phyloP scores from a whole-genome alignment of 1,140 invertebrate genomes.

The Harlomillsia oculata region DNA sequence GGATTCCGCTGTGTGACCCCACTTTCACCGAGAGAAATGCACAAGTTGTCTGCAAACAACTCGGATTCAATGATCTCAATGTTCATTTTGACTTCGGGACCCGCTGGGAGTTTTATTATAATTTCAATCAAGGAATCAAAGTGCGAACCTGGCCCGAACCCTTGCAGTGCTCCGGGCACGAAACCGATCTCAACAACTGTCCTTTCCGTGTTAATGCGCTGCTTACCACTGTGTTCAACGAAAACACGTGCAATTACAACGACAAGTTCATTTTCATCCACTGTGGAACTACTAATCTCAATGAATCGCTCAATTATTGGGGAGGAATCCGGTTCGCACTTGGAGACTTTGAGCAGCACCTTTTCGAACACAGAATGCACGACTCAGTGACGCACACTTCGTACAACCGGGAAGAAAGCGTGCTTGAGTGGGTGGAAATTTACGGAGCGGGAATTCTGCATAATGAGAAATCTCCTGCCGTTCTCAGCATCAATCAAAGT shows the following conservation, averaged over 20 bases:
- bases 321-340: slow-evolving; percentile 85
- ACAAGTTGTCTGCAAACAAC: slow-evolving; percentile 84
- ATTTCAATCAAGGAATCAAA: slow-evolving; percentile 66
- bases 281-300: slow-evolving; percentile 69
- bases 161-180: slow-evolving; percentile 63
- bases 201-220: slow-evolving; percentile 80
- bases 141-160: slow-evolving; percentile 95
- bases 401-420: slow-evolving; percentile 54
- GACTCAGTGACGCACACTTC: slow-evolving; percentile 56
- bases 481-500: slow-evolving; percentile 77
- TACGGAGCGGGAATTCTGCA: slow-evolving; percentile 92
- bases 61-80: slow-evolving; percentile 83
- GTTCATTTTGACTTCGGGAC: slow-evolving; percentile 70
- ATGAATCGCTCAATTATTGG: slow-evolving; percentile 72
- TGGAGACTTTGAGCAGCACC: slow-evolving; percentile 74
- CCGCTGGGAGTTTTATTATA: slow-evolving; percentile 72
- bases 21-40: slow-evolving; percentile 90
- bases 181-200: slow-evolving; percentile 73
- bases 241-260: slow-evolving; percentile 76
- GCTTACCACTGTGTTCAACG: slow-evolving; percentile 69
- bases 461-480: slow-evolving; percentile 83
- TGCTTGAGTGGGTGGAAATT: slow-evolving; percentile 74
- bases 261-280: slow-evolving; percentile 87
- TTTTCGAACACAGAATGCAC: slow-evolving; percentile 70
- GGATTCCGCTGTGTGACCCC: slow-evolving; percentile 92